Evolutionary conservation across 2,888 invertebrate genomes (phyloP), one percentile per base, ranked within the genome.

Genomic region (Eupithecia pulchellata): DNA sequence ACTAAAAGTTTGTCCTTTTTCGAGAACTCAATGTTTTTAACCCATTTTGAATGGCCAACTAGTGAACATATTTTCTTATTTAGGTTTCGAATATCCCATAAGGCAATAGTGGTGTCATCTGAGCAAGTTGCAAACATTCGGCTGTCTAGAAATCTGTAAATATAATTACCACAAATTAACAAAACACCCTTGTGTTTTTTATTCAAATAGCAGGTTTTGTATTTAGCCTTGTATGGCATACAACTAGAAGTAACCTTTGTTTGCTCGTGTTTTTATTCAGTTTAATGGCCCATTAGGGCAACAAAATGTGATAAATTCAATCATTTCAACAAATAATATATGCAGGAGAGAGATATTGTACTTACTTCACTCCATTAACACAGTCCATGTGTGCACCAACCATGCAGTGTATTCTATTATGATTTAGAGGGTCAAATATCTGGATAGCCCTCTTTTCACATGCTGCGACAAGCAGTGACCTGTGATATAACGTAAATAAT

Each of bases 1-100:
- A 99, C 96, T 71, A 99, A 94, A 11, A 98, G 94, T 75, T 97
- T 97, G 84, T 97, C 97, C 83, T 96, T 96, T 29, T 96, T 96
- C 36, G 98, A 98, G 89, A 98, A 99, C 86, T 99, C 99, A 77
- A 99, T 98, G 89, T 98, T 99, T 89, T 99, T 99, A 62, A 98
- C 99, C 99, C 99, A 99, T 91, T 98, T 98, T 0, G 97, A 97
- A 89, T 99, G 99, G 0, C 98, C 99, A 73, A 96, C 95, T 13
- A 99, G 94, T 17, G 96, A 96, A 72, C 97, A 95, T 71, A 98
- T 96, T 82, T 96, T 96, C 69, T 96, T 95, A 82, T 96, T 97
- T 66, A 98, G 91, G 88, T 97, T 97, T 67, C 99, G 95, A n/a
- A 97, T 96, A 88, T 99, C 99, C 99, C 99, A 99, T 63, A 99